Evolutionary conservation across 2,888 invertebrate genomes (phyloP).

Genomic region (Dyspetes luteomarginatus): DNA sequence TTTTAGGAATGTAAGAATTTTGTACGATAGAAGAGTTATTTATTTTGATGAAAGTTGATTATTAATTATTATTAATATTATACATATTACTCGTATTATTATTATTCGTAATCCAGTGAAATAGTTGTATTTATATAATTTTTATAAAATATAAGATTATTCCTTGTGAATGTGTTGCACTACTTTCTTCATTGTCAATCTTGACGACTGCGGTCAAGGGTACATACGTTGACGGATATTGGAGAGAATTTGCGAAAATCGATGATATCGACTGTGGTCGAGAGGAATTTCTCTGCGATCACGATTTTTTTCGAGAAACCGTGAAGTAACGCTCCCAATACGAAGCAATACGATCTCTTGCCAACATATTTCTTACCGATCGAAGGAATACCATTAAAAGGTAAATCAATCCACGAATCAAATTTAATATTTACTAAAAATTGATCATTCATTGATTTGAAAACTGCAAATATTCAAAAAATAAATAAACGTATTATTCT

Average conservation of each 20-base stretch:
- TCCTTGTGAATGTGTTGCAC: neutral
- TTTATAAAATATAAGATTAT: slow-evolving; percentile 57
- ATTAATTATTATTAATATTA: slow-evolving; percentile 16
- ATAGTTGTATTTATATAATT: slow-evolving; percentile 66
- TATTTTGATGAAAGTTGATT: slow-evolving; percentile 5
- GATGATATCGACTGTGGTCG: slow-evolving; percentile 1
- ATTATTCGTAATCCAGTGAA: slow-evolving; percentile 19
- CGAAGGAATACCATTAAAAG: neutral
- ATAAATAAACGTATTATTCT: no score
- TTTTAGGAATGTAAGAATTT: slow-evolving; percentile 25
- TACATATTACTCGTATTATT: slow-evolving; percentile 9
- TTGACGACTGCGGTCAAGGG: neutral
- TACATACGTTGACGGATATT: slow-evolving; percentile 78
- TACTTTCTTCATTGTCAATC: neutral
- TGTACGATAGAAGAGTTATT: slow-evolving; percentile 13
- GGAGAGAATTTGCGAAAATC: slow-evolving; percentile 72
- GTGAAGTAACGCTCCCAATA: no score
- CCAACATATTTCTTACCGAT: neutral
- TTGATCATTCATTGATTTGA: no score
- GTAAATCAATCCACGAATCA: no score
- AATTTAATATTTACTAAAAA: no score
- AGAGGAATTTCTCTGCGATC: neutral
- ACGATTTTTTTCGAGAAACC: neutral
- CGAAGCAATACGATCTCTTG: neutral
- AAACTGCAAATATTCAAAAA: no score